A percentile compares a stretch with the other conserved stretches of the same genome.
phyloP scores from a whole-genome alignment of 1,140 invertebrate species.

The Acromyrmex echinatior region DNA sequence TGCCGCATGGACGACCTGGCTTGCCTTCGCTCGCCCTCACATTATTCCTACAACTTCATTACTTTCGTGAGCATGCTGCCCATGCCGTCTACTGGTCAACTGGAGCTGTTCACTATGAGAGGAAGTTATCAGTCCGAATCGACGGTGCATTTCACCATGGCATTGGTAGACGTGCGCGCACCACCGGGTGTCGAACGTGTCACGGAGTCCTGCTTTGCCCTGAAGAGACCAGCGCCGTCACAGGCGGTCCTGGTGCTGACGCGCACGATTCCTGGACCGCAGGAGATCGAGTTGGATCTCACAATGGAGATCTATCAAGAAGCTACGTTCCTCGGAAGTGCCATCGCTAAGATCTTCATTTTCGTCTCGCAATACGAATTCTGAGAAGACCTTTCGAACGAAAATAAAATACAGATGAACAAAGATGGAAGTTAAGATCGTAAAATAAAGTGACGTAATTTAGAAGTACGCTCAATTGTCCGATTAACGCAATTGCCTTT shows the following conservation, averaged over 20 bases:
- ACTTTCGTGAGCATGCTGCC: conserved; percentile 94
- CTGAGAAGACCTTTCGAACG: conserved; percentile 82
- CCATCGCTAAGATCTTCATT: conserved; percentile 94
- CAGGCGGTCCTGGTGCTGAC: conserved; percentile 92
- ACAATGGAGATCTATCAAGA: conserved; percentile 94
- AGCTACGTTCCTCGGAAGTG: conserved; percentile 91
- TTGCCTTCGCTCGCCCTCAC: conserved; percentile 92
- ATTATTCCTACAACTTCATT: conserved; percentile 96
- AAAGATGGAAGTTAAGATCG: background rate
- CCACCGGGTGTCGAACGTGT: conserved; percentile 88
- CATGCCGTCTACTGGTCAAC: conserved; percentile 89
- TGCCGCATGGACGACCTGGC: conserved; percentile 90
- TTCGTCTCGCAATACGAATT: conserved; percentile 95
- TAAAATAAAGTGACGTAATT: conserved; percentile 32
- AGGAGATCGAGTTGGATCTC: conserved; percentile 95
- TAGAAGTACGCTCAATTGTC: background rate
- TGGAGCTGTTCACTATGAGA: conserved; percentile 95
- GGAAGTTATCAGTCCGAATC: conserved; percentile 90
- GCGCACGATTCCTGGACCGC: conserved; percentile 92
- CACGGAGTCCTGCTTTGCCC: conserved; percentile 90
- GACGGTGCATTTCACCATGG: conserved; percentile 92
- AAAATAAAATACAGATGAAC: background rate
- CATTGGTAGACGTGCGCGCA: conserved; percentile 89
- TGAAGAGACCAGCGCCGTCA: conserved; percentile 87
- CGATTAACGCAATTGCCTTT: background rate